Evolutionary conservation across 2,888 invertebrate genomes (phyloP).

Genomic region (Hyppa rectilinea): DNA sequence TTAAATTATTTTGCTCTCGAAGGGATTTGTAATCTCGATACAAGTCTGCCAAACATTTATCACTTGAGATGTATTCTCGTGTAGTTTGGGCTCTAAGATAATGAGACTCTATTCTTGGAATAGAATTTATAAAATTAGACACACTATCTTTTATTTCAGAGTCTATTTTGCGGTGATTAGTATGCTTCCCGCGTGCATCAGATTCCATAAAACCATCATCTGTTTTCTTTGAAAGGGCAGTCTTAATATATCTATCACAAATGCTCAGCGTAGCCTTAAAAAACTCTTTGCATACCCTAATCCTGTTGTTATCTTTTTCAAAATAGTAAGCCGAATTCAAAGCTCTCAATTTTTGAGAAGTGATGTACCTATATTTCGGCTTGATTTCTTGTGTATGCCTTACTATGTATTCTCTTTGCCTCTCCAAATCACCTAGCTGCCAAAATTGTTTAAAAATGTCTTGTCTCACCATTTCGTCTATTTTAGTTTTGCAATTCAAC

Average conservation of each 20-base stretch:
- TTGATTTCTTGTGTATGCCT: conserved; percentile 2
- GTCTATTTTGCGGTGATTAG: conserved; percentile 28
- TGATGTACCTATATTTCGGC: conserved; percentile 6
- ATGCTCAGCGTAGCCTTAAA: conserved; percentile 46
- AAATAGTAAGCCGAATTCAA: conserved; percentile 46
- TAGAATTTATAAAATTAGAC: conserved; percentile 17
- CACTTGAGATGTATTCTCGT: not conserved
- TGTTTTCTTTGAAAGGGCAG: conserved; percentile 23
- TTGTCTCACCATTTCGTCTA: not conserved
- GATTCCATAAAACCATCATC: conserved; percentile 13
- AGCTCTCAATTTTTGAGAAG: conserved; percentile 19
- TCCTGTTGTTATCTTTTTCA: conserved; percentile 9
- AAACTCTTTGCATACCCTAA: conserved; percentile 42
- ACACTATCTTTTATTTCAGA: conserved; percentile 28
- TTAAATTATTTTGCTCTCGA: not conserved
- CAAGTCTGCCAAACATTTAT: conserved; percentile 16
- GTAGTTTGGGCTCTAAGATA: not conserved
- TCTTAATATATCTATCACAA: conserved; percentile 29
- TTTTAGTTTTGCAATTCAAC: conserved; percentile 8
- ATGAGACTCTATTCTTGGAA: conserved; percentile 2
- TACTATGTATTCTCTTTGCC: conserved; percentile 10
- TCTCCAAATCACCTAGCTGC: conserved; percentile 13
- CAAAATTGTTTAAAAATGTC: conserved; percentile 11
- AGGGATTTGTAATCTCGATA: conserved; percentile 15
- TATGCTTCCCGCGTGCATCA: conserved; percentile 28